A percentile compares a stretch with the other conserved stretches of the same genome.
phyloP scores from a whole-genome alignment of 2,888 invertebrate genomes.

The Ormyrus labotus region DNA sequence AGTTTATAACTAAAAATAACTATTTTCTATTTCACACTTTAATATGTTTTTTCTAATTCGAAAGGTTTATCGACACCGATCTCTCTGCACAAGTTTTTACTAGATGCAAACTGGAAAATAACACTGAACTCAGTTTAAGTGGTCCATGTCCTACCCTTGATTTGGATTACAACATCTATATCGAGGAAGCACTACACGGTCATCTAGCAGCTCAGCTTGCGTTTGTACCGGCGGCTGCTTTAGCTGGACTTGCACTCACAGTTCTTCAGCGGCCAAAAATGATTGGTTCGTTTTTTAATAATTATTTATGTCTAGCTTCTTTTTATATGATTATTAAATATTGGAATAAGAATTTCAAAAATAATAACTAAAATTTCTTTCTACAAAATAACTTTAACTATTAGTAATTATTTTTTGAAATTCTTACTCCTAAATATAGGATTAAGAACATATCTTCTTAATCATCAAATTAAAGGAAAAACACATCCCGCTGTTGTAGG shows the following conservation, averaged over 20 bases:
- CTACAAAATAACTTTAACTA: neutral
- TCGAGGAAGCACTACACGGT: slow-evolving; percentile 77
- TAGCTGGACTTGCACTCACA: slow-evolving; percentile 74
- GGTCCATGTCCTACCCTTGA: slow-evolving; percentile 76
- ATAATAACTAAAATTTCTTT: neutral
- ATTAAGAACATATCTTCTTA: neutral
- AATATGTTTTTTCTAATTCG: slow-evolving; percentile 55
- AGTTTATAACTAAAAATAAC: slow-evolving; percentile 3
- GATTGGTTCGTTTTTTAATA: slow-evolving; percentile 69
- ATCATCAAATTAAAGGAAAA: slow-evolving; percentile 33
- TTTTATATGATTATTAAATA: neutral
- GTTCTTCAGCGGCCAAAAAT: slow-evolving; percentile 74
- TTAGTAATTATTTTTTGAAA: slow-evolving; percentile 9
- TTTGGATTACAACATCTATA: slow-evolving; percentile 80
- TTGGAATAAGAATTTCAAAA: slow-evolving; percentile 23
- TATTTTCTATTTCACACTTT: slow-evolving; percentile 8
- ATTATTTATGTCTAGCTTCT: neutral
- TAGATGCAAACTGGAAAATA: slow-evolving; percentile 79
- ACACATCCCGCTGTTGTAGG: slow-evolving; percentile 64
- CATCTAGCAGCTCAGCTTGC: slow-evolving; percentile 76
- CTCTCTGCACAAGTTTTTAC: slow-evolving; percentile 79
- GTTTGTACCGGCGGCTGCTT: slow-evolving; percentile 75
- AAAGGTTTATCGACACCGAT: slow-evolving; percentile 84
- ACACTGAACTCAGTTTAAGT: slow-evolving; percentile 76
- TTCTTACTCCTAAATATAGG: slow-evolving; percentile 8